Conservation (phyloP, 2,888 invertebrate genomes). For the Cantharis nigra region DNA sequence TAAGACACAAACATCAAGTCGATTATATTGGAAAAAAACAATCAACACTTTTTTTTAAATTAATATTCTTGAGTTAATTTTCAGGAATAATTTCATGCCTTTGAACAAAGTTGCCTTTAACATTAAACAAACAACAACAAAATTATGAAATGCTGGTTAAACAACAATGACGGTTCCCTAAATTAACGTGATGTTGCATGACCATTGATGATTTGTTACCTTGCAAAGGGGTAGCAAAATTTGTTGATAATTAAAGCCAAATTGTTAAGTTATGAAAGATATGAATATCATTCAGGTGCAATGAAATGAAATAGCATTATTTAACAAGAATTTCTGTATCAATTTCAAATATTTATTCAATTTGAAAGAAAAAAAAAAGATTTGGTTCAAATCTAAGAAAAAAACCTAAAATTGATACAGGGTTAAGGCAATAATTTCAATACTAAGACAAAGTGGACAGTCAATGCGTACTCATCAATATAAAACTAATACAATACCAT, state of each 20-base stretch:
- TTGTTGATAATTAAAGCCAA: neutral
- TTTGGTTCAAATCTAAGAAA: neutral
- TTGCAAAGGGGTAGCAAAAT: neutral
- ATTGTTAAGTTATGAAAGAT: slow-evolving; percentile 2
- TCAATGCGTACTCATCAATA: slow-evolving; percentile 38
- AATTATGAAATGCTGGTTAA: neutral
- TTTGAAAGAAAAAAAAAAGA: neutral
- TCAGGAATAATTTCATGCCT: neutral
- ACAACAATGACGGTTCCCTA: neutral
- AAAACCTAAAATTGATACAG: slow-evolving; percentile 28
- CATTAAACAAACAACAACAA: neutral
- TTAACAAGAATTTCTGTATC: slow-evolving; percentile 10
- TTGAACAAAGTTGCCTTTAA: neutral
- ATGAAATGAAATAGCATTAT: slow-evolving; percentile 25
- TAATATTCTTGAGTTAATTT: neutral
- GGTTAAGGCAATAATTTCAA: slow-evolving; percentile 16
- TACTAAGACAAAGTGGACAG: slow-evolving; percentile 35
- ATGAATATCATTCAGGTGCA: slow-evolving; percentile 18
- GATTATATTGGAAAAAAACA: neutral
- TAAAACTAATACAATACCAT: slow-evolving; percentile 69
- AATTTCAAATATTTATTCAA: slow-evolving; percentile 8
- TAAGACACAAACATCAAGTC: slow-evolving; percentile 6
- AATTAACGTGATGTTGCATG: neutral
- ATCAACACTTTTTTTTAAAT: neutral
- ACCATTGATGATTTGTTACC: neutral